Evolutionary conservation across 2,888 invertebrate genomes (phyloP), one percentile per base, ranked within the genome.

Genomic region (Andrena marginata): DNA sequence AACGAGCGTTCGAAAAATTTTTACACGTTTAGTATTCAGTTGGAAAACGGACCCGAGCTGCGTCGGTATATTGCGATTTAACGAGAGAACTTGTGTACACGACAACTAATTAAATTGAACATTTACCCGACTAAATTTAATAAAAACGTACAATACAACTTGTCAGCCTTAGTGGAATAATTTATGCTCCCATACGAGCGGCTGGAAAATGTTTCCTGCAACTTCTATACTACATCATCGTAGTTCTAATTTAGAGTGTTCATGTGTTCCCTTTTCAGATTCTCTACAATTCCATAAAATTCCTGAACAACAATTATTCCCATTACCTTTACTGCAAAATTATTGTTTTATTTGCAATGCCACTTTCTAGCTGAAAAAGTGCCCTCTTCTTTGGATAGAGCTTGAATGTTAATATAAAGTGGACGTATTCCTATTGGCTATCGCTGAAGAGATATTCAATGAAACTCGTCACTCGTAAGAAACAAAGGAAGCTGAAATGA

Each of bases 1-100:
- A 56, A n/a, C 33, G 31, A 42, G 6, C 23, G 23, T 23, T 72
- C 10, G 2, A 26, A 72, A 60, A 16, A 13, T 16, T 51, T 54
- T 54, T 42, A 4, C 6, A 20, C 7, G 10, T 10, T 33, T 31
- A 51, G 29, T 51, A n/a, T 56, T 26, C 33, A 5, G 26, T n/a
- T 16, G 23, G 5, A 59, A 68, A 42, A 20, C 33, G 4, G 0
- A 29, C 23, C 42, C 5, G 23, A 8, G 10, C 62, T 26, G 13
- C 16, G 31, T 62, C 49, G 23, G 49, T 13, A 62, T 42, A 62
- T 71, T 31, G 31, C 13, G 59, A 60, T 62, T 49, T 23, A 62
- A 71, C 13, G 49, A 31, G 23, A 49, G 48, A 31, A 49, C 29
- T 60, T 20, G 29, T 60, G 10, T n/a, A 31, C 7, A n/a, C 13